These are phyloP conservation scores for Ypsolopha scabrella DNA, from an alignment of 2,888 invertebrate species.

Conservation along the genomic window DNA sequence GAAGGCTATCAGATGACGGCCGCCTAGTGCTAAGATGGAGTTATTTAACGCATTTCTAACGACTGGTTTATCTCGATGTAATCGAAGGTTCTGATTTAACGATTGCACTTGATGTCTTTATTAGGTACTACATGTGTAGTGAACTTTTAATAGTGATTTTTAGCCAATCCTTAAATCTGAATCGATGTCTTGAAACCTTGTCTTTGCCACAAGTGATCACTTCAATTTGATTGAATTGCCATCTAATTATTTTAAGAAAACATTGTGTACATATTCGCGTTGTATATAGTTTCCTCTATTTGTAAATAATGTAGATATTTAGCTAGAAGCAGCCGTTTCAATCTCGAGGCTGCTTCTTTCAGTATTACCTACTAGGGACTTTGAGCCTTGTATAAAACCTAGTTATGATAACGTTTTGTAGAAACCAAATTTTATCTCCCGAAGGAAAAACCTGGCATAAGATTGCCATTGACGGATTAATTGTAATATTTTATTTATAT, in stretches of 20 bases:
- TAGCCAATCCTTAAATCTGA: background rate
- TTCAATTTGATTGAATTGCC: constrained; percentile 57
- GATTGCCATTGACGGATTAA: no score
- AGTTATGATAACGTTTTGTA: constrained; percentile 2
- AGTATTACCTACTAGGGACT: constrained; percentile 52
- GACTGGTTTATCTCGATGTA: background rate
- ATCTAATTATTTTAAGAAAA: constrained; percentile 62
- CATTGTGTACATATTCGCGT: constrained; percentile 52
- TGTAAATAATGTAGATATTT: constrained; percentile 47
- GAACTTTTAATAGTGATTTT: background rate
- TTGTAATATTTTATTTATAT: no score
- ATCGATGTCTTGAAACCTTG: background rate
- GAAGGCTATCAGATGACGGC: constrained; percentile 61
- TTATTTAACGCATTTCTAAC: constrained; percentile 5
- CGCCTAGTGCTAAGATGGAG: constrained; percentile 10
- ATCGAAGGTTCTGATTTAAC: background rate
- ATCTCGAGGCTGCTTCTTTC: constrained; percentile 39
- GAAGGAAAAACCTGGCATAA: background rate
- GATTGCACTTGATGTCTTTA: background rate
- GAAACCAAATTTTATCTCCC: background rate
- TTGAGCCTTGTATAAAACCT: constrained; percentile 28
- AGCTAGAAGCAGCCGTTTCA: constrained; percentile 27
- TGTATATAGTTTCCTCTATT: constrained; percentile 49
- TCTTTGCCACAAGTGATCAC: background rate
- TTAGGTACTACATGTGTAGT: background rate